Conservation (phyloP, 2,113 vertebrate genomes). For the Pseudonaja textilis region DNA sequence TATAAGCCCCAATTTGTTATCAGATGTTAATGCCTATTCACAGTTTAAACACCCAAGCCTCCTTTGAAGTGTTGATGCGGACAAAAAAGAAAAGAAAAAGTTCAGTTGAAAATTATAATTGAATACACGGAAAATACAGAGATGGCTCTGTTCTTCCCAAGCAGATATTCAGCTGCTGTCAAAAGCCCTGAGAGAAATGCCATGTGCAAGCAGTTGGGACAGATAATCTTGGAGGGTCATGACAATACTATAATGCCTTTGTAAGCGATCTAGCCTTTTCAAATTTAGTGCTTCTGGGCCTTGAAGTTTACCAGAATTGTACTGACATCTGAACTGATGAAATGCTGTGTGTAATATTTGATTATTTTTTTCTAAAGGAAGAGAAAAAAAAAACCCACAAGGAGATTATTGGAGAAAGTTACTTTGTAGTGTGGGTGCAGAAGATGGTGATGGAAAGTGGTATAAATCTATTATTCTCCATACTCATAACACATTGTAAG, state of each 20-base stretch:
- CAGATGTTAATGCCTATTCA: not conserved
- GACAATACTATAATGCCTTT: not conserved
- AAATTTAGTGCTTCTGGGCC: not conserved
- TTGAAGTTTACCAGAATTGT: not conserved
- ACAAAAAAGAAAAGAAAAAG: not conserved
- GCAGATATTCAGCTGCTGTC: not conserved
- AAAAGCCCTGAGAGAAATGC: not conserved
- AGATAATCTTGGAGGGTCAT: not conserved
- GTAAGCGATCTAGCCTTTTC: not conserved
- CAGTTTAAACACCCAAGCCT: not conserved
- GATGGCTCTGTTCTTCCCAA: not conserved
- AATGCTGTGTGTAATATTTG: not conserved
- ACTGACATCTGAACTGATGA: not conserved
- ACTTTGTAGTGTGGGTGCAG: not conserved
- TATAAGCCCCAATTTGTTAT: not conserved
- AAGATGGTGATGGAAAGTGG: not conserved
- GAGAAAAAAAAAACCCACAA: not conserved
- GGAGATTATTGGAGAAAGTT: not conserved
- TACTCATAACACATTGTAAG: conserved; percentile 39
- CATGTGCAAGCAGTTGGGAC: not conserved
- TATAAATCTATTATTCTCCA: not conserved
- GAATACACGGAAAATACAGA: not conserved
- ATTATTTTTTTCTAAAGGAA: not conserved
- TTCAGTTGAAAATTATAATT: not conserved
- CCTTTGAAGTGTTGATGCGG: not conserved